These are phyloP conservation scores for Rhodinocichla rosea DNA, from an alignment of 2,113 vertebrate genomes.

Conservation along the genomic window DNA sequence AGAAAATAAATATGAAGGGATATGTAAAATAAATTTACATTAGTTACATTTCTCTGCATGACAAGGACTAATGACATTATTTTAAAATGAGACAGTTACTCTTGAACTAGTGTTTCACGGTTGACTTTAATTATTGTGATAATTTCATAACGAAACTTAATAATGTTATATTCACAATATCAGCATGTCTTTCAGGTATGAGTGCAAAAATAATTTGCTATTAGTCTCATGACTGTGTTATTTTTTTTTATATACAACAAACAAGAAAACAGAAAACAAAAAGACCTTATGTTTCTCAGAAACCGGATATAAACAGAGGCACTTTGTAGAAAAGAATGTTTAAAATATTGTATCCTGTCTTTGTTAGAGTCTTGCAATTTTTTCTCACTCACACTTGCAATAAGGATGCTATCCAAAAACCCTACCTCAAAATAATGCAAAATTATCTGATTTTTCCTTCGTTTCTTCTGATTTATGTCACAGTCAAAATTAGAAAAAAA, in stretches of 20 bases:
- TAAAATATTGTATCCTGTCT: neutral
- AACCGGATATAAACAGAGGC: neutral
- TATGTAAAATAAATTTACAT: conserved; percentile 66
- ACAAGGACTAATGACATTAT: conserved; percentile 63
- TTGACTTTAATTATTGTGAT: conserved; percentile 41
- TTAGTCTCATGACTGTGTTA: neutral
- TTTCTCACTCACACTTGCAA: neutral
- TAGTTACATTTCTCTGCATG: conserved; percentile 60
- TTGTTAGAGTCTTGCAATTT: neutral
- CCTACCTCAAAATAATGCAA: neutral
- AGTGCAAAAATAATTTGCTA: neutral
- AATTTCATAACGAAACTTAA: conserved; percentile 39
- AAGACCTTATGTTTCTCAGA: neutral
- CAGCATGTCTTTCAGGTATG: neutral
- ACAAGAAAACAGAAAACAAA: neutral
- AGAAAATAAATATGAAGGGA: conserved; percentile 22
- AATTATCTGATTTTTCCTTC: neutral
- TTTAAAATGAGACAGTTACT: conserved; percentile 59
- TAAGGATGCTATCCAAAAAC: neutral
- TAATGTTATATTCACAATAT: conserved; percentile 10
- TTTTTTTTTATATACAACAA: neutral
- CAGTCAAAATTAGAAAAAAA: neutral
- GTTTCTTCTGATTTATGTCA: neutral
- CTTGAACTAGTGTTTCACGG: conserved; percentile 8
- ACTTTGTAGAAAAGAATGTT: neutral